phyloP scores from a whole-genome alignment of 37 sponge, comb jelly and placozoan genomes.

The Theonella swinhoei region DNA sequence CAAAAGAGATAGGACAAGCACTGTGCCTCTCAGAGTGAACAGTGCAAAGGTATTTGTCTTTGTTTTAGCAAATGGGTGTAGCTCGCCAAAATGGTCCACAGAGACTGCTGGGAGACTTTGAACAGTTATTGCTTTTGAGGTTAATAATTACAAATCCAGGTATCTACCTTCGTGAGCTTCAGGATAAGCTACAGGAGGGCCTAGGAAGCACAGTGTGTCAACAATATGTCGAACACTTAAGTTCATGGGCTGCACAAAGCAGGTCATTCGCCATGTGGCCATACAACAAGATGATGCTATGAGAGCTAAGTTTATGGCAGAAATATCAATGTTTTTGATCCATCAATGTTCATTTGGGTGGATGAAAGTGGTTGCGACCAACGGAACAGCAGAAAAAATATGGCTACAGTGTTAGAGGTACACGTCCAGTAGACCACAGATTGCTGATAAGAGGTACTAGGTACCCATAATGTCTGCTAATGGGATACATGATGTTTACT shows the following conservation, averaged over 20 bases:
- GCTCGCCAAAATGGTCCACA: neutral
- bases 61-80: conserved; percentile 11
- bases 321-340: conserved; percentile 25
- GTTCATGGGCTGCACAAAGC: conserved; percentile 16
- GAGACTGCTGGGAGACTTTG: neutral
- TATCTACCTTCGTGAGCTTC: conserved; percentile 23
- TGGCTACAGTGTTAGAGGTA: conserved; percentile 8
- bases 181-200: neutral
- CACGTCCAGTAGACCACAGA: neutral
- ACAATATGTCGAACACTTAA: conserved; percentile 17
- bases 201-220: neutral
- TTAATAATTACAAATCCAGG: conserved; percentile 14
- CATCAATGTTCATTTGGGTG: conserved; percentile 20
- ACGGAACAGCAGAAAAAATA: conserved; percentile 3
- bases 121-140: neutral
- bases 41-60: conserved; percentile 1
- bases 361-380: conserved; percentile 22
- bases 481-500: conserved; percentile 16
- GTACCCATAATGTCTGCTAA: conserved; percentile 7
- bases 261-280: conserved; percentile 1
- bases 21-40: neutral
- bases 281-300: neutral
- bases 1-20: neutral
- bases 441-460: conserved; percentile 3
- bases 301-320: conserved; percentile 21